Base-by-base conservation (phyloP, 2,888 invertebrate genomes). In the Nomada goodeniana region DNA sequence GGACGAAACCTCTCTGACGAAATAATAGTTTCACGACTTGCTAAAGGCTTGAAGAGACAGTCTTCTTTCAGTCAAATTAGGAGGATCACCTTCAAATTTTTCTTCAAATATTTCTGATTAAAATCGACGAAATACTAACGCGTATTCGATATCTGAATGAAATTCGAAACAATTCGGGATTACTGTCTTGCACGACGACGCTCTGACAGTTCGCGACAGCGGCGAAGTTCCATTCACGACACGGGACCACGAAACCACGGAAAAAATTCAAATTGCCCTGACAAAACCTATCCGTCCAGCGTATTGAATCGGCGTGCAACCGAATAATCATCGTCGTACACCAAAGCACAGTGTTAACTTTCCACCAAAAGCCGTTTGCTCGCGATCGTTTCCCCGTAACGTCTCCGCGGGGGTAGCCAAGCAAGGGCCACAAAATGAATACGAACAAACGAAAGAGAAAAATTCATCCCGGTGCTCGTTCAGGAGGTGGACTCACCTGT, bases 401-500 rank as follows among this genome's bases (percentile, higher is more conserved):
- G 26, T 2, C 29, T 13, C 0, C 42, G 18, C 15, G 7, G 18
- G 50, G 26, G 26, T 2, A 57, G 52, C 36, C 10, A 11, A n/a
- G 53, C 23, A 52, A n/a, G 26, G 7, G 59, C 15, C 20, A 42
- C 36, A 77, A 61, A 50, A 47, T 36, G n/a, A 42, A 55, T 23
- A n/a, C 26, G 29, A 52, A 18, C 23, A 52, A 70, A 63, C 10
- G 15, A 47, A 55, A 74, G 75, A 75, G 20, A 47, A 15, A 70
- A 76, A 36, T 20, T 11, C 36, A 50, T 63, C 57, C 52, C 18
- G 42, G 42, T 42, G 23, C 57, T 65, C 23, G 60, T 42, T 61
- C 29, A 20, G 47, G 47, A 44, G 42, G 13, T 47, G 42, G 76
- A 87, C 89, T 89, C 84, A 86, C 88, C 89, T 88, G 83, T 88